These are phyloP conservation scores for Drosophila incognita DNA, from an alignment of 2,888 invertebrate species.

Conservation along the genomic window DNA sequence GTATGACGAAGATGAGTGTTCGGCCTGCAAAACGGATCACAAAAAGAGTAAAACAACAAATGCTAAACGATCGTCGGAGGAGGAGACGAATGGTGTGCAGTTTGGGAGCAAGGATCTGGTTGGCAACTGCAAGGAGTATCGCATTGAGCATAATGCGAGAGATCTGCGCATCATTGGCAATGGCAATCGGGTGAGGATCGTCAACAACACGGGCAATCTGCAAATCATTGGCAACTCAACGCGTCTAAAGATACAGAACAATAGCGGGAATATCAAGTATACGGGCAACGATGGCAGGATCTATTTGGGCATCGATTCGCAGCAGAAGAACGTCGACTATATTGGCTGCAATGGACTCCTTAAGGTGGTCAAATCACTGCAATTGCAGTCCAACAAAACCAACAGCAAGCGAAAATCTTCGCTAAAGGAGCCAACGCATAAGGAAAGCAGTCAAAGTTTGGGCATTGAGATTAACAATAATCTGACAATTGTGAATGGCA, in stretches of 20 bases:
- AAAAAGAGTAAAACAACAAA: slow-evolving; percentile 40
- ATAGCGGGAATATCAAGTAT: slow-evolving; percentile 80
- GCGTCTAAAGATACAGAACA: slow-evolving; percentile 81
- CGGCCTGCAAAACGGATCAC: slow-evolving; percentile 49
- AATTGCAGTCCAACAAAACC: slow-evolving; percentile 50
- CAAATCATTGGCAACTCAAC: slow-evolving; percentile 83
- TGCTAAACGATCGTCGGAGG: slow-evolving; percentile 18
- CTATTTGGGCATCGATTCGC: slow-evolving; percentile 82
- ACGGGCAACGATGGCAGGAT: slow-evolving; percentile 84
- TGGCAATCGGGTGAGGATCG: slow-evolving; percentile 83
- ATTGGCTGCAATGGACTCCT: slow-evolving; percentile 83
- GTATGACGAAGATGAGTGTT: slow-evolving; percentile 72
- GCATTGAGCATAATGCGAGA: slow-evolving; percentile 79
- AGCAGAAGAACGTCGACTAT: slow-evolving; percentile 81
- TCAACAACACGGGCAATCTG: slow-evolving; percentile 78
- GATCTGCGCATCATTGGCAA: slow-evolving; percentile 84
- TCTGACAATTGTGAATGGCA: slow-evolving; percentile 72
- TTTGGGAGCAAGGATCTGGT: slow-evolving; percentile 75
- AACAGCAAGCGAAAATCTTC: slow-evolving; percentile 23
- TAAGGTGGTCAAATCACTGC: slow-evolving; percentile 79
- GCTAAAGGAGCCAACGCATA: slow-evolving; percentile 8
- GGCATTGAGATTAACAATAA: slow-evolving; percentile 68
- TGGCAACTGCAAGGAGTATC: slow-evolving; percentile 84
- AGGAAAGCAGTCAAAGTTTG: slow-evolving; percentile 1
- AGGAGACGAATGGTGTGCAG: slow-evolving; percentile 18